phyloP scores from a whole-genome alignment of 1,140 invertebrate genomes.

The Fopius arisanus region DNA sequence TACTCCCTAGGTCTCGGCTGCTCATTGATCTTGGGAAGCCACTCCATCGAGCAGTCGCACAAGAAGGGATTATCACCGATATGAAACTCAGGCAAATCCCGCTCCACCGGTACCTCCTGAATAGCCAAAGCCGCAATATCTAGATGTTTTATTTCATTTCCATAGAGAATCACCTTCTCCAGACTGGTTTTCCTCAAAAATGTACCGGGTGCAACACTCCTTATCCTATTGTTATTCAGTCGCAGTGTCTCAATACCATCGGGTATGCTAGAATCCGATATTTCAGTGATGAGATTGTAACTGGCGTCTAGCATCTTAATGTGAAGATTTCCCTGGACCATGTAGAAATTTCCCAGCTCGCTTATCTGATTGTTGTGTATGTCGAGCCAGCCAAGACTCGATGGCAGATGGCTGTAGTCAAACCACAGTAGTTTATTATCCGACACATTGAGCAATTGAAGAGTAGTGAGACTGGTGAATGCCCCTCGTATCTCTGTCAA shows the following conservation, averaged over 20 bases:
- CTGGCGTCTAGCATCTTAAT: constrained; percentile 81
- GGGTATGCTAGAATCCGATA: constrained; percentile 75
- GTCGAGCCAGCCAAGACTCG: constrained; percentile 86
- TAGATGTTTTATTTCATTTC: constrained; percentile 77
- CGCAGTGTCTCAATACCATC: constrained; percentile 77
- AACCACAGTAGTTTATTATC: constrained; percentile 91
- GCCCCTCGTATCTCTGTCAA: constrained; percentile 85
- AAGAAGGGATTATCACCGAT: constrained; percentile 83
- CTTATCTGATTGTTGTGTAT: constrained; percentile 88
- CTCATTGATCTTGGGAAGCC: constrained; percentile 80
- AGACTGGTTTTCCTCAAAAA: constrained; percentile 76
- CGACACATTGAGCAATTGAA: constrained; percentile 90
- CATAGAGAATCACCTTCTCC: constrained; percentile 77
- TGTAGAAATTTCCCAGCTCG: constrained; percentile 80
- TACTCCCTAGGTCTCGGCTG: constrained; percentile 78
- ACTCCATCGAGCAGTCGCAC: constrained; percentile 87
- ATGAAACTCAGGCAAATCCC: constrained; percentile 78
- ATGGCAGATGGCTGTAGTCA: constrained; percentile 86
- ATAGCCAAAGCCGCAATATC: constrained; percentile 77
- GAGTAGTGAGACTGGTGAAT: constrained; percentile 81
- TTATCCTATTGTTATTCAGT: constrained; percentile 80
- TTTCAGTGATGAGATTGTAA: constrained; percentile 74
- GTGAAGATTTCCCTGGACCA: constrained; percentile 68
- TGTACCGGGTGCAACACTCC: constrained; percentile 74
- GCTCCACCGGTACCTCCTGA: constrained; percentile 70